Conservation (phyloP, 2,113 vertebrate species). For the Colius striatus region DNA sequence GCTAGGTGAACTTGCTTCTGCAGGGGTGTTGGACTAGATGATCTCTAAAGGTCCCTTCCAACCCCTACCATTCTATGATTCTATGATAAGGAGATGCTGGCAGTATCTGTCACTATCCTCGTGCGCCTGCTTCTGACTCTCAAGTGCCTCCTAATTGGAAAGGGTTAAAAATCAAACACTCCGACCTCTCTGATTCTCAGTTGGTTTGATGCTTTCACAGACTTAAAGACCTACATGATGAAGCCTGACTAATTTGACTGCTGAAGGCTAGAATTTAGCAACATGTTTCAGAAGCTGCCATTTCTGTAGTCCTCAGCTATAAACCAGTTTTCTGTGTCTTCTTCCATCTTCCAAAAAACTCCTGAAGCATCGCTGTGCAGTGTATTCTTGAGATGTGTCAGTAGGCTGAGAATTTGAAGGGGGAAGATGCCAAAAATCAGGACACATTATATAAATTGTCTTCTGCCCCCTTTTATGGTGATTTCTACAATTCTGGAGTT, state of each 20-base stretch:
- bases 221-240: neutral
- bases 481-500: conserved; percentile 26
- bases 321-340: conserved; percentile 13
- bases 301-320: neutral
- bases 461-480: conserved; percentile 1
- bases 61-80: no score
- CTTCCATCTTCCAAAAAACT: conserved; percentile 7
- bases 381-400: neutral
- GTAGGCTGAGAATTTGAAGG: conserved; percentile 7
- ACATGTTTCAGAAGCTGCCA: conserved; percentile 15
- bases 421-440: conserved; percentile 7
- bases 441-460: conserved; percentile 8
- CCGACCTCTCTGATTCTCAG: neutral
- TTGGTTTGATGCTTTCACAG: conserved; percentile 5
- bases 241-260: conserved; percentile 45
- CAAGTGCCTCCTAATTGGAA: neutral
- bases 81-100: neutral
- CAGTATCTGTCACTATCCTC: neutral
- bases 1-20: no score
- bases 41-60: no score
- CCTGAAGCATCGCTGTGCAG: neutral
- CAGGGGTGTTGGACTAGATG: no score
- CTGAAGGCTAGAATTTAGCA: conserved; percentile 22
- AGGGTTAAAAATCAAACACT: conserved; percentile 31
- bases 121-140: neutral